A percentile compares a stretch with the other conserved stretches of the same genome.
phyloP scores from a whole-genome alignment of 1,140 invertebrate species.

The Brachystomella parvula region DNA sequence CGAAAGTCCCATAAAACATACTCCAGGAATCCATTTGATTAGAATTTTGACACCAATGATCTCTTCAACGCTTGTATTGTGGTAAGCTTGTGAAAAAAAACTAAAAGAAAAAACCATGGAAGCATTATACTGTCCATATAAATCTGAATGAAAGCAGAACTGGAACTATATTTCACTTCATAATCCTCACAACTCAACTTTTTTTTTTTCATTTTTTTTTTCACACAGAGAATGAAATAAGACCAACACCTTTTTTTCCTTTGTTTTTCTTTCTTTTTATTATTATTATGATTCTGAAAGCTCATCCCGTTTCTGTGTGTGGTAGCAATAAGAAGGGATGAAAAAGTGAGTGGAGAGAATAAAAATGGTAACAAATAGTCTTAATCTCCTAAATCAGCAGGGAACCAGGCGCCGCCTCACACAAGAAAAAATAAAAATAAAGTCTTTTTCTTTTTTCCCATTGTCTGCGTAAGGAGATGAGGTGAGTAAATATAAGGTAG shows the following conservation, averaged over 20 bases:
- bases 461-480: slow-evolving; percentile 18
- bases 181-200: too few species aligned
- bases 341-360: slow-evolving; percentile 13
- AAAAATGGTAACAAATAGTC: slow-evolving; percentile 39
- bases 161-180: too few species aligned
- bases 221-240: neutral
- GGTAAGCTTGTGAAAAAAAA: too few species aligned
- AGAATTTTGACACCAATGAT: slow-evolving; percentile 36
- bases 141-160: too few species aligned
- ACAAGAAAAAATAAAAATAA: slow-evolving; percentile 34
- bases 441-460: slow-evolving; percentile 32
- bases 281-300: too few species aligned
- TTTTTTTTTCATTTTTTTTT: neutral
- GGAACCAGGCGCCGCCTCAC: slow-evolving; percentile 38
- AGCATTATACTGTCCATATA: too few species aligned
- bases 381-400: slow-evolving; percentile 39
- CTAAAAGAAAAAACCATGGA: too few species aligned
- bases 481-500: slow-evolving; percentile 36
- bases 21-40: slow-evolving; percentile 38
- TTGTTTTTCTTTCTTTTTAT: too few species aligned
- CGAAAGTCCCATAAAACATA: slow-evolving; percentile 32
- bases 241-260: too few species aligned
- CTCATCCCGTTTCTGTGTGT: too few species aligned
- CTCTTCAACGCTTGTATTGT: neutral
- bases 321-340: slow-evolving; percentile 13